Base-by-base conservation (phyloP, 2,888 invertebrate genomes). In the Cerastoderma edule region DNA sequence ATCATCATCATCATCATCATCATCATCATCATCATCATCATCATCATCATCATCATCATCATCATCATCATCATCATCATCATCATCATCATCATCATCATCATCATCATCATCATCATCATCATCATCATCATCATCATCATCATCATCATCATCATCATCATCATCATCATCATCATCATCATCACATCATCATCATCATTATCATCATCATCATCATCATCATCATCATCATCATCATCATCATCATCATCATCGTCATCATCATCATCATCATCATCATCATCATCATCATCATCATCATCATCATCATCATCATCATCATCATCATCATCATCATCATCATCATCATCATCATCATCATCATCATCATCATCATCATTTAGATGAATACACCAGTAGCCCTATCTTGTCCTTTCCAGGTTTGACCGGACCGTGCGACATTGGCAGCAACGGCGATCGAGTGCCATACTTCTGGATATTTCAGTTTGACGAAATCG, bases 391-490 rank as follows among this genome's bases (percentile, higher is more conserved):
- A 16, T n/a, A 53, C 16, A 8, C 39, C 39, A 39, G 39, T 16
- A 39, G 39, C 16, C 39, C 16, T 8, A 39, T 39, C 39, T 39
- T 39, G 39, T 39, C 16, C 39, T 39, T 39, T 39, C 10, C 39
- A 39, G 10, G 8, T 39, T 39, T 8, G 10, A 10, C 39, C 39
- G 39, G 85, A 1, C 68, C 72, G 27, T 83, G 85, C 10, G 60
- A 77, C 16, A 82, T 87, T 33, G 83, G 85, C 35, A 66, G 64
- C 2, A 80, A 79, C 53, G 85, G 80, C 8, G 87, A 87, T 69
- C 48, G 82, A 16, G 69, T 83, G 22, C 86, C 86, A 6, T 67
- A 77, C 33, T 84, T 83, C 64, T 85, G 85, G 83, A 75, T 87
- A 19, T 80, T 72, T 53, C 80, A 85, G 56, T 78, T 80, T 19